phyloP scores from a whole-genome alignment of 2,888 invertebrate species.

The Brachyopa scutellaris region DNA sequence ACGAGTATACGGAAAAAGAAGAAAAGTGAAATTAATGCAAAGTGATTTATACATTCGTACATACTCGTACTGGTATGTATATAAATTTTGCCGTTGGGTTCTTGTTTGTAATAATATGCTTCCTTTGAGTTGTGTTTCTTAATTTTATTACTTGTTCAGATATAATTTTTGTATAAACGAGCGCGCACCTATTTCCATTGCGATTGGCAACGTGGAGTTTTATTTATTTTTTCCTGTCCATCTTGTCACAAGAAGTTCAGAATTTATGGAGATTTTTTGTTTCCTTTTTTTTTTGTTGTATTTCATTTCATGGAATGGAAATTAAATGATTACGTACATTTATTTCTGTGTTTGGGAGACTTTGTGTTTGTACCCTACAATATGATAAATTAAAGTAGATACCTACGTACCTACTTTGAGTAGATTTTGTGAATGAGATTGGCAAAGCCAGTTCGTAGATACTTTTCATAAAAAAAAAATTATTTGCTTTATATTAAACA shows the following conservation, averaged over 20 bases:
- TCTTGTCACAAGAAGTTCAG: background rate
- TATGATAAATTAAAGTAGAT: background rate
- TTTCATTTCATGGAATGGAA: background rate
- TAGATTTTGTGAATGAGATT: no score
- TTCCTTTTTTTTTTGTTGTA: no score
- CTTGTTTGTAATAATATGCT: conserved; percentile 6
- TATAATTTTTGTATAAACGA: no score
- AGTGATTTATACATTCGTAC: no score
- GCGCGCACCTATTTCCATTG: no score
- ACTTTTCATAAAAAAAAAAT: no score
- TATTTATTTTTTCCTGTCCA: background rate
- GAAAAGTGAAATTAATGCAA: conserved; percentile 19
- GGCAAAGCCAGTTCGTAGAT: no score
- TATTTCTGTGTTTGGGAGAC: no score
- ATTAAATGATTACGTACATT: background rate
- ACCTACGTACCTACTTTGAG: no score
- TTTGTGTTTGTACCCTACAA: background rate
- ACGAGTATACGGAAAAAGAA: background rate
- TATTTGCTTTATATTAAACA: no score
- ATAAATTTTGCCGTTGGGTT: conserved; percentile 31
- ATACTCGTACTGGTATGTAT: no score
- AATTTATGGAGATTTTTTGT: background rate
- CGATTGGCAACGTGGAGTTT: conserved; percentile 8
- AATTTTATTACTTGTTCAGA: conserved; percentile 25
- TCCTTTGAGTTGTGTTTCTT: conserved; percentile 15